Conservation (phyloP, 37 sponge, comb jelly and placozoan species). For the Diacarnus erythraeanus region DNA sequence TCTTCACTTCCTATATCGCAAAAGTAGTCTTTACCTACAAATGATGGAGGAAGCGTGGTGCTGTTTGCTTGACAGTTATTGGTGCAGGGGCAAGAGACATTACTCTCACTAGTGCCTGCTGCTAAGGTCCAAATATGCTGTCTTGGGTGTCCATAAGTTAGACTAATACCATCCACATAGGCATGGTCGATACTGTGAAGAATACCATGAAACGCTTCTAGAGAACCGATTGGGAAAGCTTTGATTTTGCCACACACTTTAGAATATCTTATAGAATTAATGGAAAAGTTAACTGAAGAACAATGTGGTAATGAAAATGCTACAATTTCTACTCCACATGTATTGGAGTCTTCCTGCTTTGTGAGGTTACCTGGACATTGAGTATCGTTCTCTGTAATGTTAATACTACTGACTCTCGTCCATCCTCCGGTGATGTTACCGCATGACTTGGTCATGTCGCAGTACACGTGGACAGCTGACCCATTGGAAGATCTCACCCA, state of each 20-base stretch:
- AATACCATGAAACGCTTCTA: conserved; percentile 13
- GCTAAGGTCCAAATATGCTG: conserved; percentile 48
- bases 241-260: conserved; percentile 57
- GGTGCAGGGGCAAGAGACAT: background rate
- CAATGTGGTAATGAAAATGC: background rate
- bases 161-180: conserved; percentile 36
- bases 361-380: conserved; percentile 3
- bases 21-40: conserved; percentile 25
- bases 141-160: conserved; percentile 28
- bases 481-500: conserved; percentile 4
- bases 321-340: background rate
- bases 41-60: background rate
- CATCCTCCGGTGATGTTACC: conserved; percentile 30
- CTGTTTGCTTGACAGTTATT: too few relatives aligned
- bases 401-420: conserved; percentile 19
- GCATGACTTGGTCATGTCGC: conserved; percentile 28
- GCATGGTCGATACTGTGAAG: background rate
- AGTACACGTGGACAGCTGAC: conserved; percentile 12
- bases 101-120: background rate
- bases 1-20: conserved; percentile 2
- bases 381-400: background rate
- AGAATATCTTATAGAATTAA: conserved; percentile 24
- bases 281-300: conserved; percentile 15
- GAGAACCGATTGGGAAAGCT: conserved; percentile 30
- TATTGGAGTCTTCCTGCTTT: background rate